phyloP scores from a whole-genome alignment of 2,888 invertebrate genomes.

The Aleiodes leptofemur region DNA sequence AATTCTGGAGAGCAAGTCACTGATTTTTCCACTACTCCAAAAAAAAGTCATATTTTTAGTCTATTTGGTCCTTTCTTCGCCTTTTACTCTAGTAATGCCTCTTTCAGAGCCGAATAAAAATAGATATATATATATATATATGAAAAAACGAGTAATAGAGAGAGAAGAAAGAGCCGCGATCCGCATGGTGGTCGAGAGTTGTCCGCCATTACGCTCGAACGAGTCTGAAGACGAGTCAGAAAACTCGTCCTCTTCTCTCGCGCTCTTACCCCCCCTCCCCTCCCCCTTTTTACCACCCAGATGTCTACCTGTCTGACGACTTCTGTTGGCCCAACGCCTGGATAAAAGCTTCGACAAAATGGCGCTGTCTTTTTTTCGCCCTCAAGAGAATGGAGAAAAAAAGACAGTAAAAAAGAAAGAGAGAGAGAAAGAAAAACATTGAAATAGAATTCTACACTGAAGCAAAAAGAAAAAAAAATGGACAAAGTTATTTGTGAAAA shows the following conservation, averaged over 20 bases:
- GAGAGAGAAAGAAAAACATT: not conserved
- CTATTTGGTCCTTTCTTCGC: too few relatives aligned
- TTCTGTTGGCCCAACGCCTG: conserved; percentile 4
- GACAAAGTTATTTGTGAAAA: too few relatives aligned
- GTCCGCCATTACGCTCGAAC: conserved; percentile 71
- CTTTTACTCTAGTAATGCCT: not conserved
- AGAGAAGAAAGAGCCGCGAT: conserved; percentile 17
- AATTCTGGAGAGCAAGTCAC: not conserved
- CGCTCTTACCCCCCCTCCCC: not conserved
- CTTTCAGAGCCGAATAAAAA: conserved; percentile 6
- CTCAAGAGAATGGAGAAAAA: not conserved
- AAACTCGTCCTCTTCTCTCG: conserved; percentile 7
- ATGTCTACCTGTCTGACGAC: conserved; percentile 31
- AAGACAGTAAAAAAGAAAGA: too few relatives aligned
- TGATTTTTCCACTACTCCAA: too few relatives aligned
- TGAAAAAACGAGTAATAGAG: not conserved
- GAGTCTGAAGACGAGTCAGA: conserved; percentile 56
- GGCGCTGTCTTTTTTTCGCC: not conserved
- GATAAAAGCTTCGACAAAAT: conserved; percentile 31
- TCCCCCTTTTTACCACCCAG: not conserved
- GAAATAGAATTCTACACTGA: not conserved
- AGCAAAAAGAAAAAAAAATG: not conserved
- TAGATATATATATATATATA: too few relatives aligned
- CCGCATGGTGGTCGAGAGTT: conserved; percentile 40
- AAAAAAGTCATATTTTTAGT: too few relatives aligned